A percentile compares a stretch with the other conserved stretches of the same genome.
These are phyloP conservation scores for Oriolus oriolus DNA, from an alignment of 2,113 vertebrate species.

Conservation along the genomic window DNA sequence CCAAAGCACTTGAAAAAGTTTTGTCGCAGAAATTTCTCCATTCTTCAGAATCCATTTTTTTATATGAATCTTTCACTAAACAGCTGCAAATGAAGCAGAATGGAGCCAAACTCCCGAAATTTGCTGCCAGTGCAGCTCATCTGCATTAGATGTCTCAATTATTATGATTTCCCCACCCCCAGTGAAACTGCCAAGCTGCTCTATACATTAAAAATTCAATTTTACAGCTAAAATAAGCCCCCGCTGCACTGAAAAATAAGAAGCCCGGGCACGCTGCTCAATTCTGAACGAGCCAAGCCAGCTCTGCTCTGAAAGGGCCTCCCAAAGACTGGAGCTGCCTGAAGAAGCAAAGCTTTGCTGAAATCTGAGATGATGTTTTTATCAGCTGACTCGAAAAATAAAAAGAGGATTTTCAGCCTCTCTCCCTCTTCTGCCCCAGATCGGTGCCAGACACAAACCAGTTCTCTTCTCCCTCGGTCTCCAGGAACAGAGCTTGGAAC, in stretches of 20 bases:
- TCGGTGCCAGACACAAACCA: neutral
- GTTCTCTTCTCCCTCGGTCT: neutral
- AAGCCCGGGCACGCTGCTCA: neutral
- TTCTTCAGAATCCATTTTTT: neutral
- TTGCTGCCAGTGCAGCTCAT: neutral
- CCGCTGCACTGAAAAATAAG: neutral
- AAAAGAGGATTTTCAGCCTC: neutral
- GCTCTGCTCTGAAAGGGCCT: neutral
- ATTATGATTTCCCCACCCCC: rapidly evolving
- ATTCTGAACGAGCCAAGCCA: neutral
- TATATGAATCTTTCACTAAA: neutral
- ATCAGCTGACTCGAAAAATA: neutral
- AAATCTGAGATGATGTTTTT: neutral
- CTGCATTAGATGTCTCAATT: neutral
- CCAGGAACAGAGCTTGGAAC: neutral
- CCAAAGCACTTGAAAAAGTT: neutral
- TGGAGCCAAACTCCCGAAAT: neutral
- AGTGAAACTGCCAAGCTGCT: neutral
- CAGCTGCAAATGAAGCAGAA: neutral
- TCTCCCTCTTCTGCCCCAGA: neutral
- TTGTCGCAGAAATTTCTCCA: too few species aligned
- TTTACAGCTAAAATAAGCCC: neutral
- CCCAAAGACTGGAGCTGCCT: neutral
- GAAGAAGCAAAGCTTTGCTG: neutral
- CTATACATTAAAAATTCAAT: rapidly evolving